A percentile compares a stretch with the other conserved stretches of the same genome.
These are phyloP conservation scores for Stenoptilia bipunctidactyla DNA, from an alignment of 2,888 invertebrate species.

Conservation along the genomic window DNA sequence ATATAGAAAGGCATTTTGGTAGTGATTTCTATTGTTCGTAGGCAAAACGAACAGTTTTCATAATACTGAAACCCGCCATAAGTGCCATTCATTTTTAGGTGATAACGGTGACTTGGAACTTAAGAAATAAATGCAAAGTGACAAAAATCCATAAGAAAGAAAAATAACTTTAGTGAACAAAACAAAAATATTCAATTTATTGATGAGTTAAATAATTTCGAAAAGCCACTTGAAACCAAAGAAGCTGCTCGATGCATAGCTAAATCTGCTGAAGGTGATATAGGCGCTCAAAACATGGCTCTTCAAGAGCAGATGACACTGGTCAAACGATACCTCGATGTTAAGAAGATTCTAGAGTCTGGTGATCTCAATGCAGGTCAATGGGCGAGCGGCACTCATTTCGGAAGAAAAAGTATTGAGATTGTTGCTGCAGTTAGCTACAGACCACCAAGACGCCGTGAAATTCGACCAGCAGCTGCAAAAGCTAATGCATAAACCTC, in stretches of 20 bases:
- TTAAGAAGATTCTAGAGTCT: conserved; percentile 66
- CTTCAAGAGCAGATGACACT: conserved; percentile 68
- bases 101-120: no score
- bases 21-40: no score
- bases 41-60: no score
- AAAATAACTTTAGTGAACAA: no score
- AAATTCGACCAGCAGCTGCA: conserved; percentile 6
- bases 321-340: conserved; percentile 70
- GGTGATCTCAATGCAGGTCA: conserved; percentile 59
- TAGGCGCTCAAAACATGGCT: conserved; percentile 53
- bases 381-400: conserved; percentile 42
- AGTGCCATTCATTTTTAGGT: no score
- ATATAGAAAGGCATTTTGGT: no score
- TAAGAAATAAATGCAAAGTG: no score
- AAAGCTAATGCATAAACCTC: background rate
- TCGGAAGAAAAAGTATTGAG: conserved; percentile 50
- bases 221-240: conserved; percentile 92
- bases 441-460: conserved; percentile 38
- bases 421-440: conserved; percentile 39
- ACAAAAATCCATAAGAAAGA: no score
- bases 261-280: conserved; percentile 54
- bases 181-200: no score
- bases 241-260: conserved; percentile 87
- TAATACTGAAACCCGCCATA: no score
- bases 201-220: no score